Base-by-base conservation (phyloP, 2,888 invertebrate genomes). In the Caradrina kadenii region DNA sequence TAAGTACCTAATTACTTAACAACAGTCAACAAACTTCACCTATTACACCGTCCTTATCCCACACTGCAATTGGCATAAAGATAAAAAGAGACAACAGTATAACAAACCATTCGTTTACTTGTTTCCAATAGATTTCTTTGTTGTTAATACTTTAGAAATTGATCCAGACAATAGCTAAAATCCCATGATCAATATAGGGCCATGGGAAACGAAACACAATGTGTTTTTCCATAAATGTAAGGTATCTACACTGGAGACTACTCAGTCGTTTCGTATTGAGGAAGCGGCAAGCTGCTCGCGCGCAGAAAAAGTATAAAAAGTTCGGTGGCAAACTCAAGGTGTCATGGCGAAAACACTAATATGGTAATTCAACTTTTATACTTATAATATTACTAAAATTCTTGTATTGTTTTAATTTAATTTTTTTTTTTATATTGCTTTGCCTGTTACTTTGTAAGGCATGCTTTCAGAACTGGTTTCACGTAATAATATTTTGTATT, bases 311-410 rank as follows among this genome's bases (percentile, higher is more conserved):
- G 68, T 94, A 94, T 79, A 92, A 87, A 84, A 92, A 89, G 75
- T 93, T 94, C 82, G 91, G 91, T 69, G 83, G 87, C 45, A 90
- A 88, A 73, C 83, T 84, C 69, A 91, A 89, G 77, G 91, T 91
- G 88, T 84, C 88, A 94, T 95, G 94, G 94, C 91, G 92, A 73
- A 91, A 89, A 61, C 87, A 80, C 73, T 91, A 80, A 88, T 90
- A 69, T 91, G 90, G 90, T 94, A 91, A 93, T 85, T 86, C 82
- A 69, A 56, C 17, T 77, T 80, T 80, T 53, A 49, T 50, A 54
- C 26, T 19, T 56, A 49, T 56, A 53, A 54, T 39, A 21, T 68
- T n/a, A 31, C 52, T 63, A n/a, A n/a, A 60, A 48, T 53, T 59
- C 13, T 31, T 59, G 31, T 11, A 1, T 17, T 65, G 17, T 49